Evolutionary conservation across 2,797 vertebrate genomes (phyloP).

Genomic region (Valencia hispanica): DNA sequence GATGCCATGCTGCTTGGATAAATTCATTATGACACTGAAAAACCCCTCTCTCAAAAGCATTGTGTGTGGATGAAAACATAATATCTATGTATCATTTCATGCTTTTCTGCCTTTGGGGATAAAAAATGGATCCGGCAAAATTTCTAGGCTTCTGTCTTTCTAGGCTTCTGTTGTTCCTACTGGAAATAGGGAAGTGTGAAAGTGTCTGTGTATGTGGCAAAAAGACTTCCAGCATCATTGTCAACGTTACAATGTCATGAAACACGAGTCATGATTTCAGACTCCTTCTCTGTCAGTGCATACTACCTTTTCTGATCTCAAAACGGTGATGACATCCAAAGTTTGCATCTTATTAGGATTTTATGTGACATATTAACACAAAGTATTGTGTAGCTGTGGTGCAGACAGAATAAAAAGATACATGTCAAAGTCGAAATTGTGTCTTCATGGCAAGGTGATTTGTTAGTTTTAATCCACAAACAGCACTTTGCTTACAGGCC

Average conservation of each 20-base stretch:
- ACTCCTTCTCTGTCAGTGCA: not conserved
- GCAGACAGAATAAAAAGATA: not conserved
- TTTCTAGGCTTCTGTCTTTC: not conserved
- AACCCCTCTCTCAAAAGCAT: too few species aligned
- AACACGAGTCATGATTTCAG: not conserved
- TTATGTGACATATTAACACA: not conserved
- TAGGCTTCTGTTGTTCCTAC: not conserved
- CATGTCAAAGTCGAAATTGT: not conserved
- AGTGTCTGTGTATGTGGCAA: not conserved
- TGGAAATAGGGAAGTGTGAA: not conserved
- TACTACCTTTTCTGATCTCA: constrained; percentile 1
- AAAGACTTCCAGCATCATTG: not conserved
- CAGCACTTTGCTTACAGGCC: not conserved
- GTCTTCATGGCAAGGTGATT: not conserved
- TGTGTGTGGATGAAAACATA: not conserved
- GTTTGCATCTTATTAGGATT: not conserved
- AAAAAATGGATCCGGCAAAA: not conserved
- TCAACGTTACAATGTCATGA: not conserved
- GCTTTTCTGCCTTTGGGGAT: not conserved
- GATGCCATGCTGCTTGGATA: not conserved
- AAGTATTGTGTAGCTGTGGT: not conserved
- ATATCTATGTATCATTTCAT: not conserved
- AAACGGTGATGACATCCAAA: constrained; percentile 1
- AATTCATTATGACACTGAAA: not conserved
- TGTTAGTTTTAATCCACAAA: not conserved